Percentiles rank a stretch among this genome's conserved stretches.
Conservation (phyloP, 2,113 vertebrate species). For the Chascanopsetta lugubris region DNA sequence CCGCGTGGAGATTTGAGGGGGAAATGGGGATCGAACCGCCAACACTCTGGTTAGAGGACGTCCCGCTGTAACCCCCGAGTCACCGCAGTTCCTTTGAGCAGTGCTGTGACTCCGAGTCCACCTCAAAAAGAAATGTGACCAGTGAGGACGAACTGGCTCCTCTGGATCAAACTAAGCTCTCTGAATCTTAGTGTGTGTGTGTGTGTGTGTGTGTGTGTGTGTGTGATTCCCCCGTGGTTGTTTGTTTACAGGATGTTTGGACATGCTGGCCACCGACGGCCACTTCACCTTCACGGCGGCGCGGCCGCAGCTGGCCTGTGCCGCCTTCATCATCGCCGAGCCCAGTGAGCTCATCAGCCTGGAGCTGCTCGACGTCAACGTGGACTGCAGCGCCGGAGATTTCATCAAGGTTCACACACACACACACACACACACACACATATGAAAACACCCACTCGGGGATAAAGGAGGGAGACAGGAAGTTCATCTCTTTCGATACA, state of each 20-base stretch:
- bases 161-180: too few species aligned
- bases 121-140: too few species aligned
- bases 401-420: slow-evolving; percentile 72
- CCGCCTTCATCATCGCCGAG: slow-evolving; percentile 74
- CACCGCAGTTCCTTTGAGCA: too few species aligned
- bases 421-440: slow-evolving; percentile 19
- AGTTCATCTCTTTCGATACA: slow-evolving; percentile 1
- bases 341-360: slow-evolving; percentile 75
- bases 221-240: neutral
- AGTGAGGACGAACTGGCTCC: too few species aligned
- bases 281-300: slow-evolving; percentile 71
- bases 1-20: too few species aligned
- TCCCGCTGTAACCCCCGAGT: too few species aligned
- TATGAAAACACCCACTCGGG: neutral
- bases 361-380: slow-evolving; percentile 73
- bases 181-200: too few species aligned
- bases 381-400: slow-evolving; percentile 76
- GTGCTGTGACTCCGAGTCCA: too few species aligned
- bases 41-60: too few species aligned
- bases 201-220: neutral
- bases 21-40: too few species aligned
- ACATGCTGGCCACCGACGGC: slow-evolving; percentile 78
- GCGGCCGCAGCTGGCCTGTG: slow-evolving; percentile 68
- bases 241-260: slow-evolving; percentile 70
- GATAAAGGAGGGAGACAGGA: neutral